Evolutionary conservation across 2,888 invertebrate genomes (phyloP).

Genomic region (Phorcus lineatus): DNA sequence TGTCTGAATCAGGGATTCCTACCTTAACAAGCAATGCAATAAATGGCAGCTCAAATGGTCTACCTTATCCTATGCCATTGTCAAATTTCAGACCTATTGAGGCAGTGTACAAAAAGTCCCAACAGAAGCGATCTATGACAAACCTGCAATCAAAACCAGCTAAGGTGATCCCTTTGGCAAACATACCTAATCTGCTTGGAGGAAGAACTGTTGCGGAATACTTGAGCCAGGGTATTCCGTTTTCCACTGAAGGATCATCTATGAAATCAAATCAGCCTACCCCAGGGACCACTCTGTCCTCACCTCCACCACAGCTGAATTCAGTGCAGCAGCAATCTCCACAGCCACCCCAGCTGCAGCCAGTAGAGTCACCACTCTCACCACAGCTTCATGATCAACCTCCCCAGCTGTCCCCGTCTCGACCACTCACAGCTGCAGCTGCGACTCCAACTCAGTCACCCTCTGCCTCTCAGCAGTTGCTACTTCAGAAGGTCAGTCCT

Average conservation of each 20-base stretch:
- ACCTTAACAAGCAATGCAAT: too few relatives aligned
- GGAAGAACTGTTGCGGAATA: neutral
- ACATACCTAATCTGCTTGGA: constrained; percentile 1
- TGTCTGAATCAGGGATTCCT: too few relatives aligned
- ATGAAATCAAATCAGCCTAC: neutral
- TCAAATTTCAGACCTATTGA: neutral
- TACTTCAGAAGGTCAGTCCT: neutral
- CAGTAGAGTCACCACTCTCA: neutral
- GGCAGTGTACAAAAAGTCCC: constrained; percentile 15
- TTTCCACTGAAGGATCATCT: neutral
- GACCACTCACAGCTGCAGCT: neutral
- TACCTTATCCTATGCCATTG: neutral
- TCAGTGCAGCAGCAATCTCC: neutral
- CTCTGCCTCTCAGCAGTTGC: neutral
- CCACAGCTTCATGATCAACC: neutral
- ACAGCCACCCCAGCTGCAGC: neutral
- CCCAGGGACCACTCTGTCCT: neutral
- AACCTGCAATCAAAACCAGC: neutral
- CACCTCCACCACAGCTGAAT: neutral
- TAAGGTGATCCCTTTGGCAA: constrained; percentile 7
- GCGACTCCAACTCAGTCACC: neutral
- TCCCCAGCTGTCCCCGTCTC: neutral
- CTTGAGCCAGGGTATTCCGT: neutral
- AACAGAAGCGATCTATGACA: neutral
- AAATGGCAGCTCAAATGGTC: too few relatives aligned